Conservation (phyloP, 1,140 invertebrate species). For the Sinonovacula constricta region DNA sequence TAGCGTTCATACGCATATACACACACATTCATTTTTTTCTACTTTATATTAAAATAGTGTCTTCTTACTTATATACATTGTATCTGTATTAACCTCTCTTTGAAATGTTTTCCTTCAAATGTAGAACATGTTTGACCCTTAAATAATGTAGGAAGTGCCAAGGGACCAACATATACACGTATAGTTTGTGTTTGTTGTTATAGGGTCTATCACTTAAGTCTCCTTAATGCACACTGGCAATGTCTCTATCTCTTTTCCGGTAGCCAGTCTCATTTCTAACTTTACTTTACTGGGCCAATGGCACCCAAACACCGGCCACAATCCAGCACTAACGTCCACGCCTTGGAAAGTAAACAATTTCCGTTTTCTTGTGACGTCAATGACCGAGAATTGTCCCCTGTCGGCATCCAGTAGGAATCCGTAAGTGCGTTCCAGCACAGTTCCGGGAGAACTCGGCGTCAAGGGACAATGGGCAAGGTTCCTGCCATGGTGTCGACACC, state of each 20-base stretch:
- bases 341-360: constrained; percentile 52
- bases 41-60: too few species aligned
- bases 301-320: constrained; percentile 62
- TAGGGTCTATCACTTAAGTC: not conserved
- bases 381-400: constrained; percentile 37
- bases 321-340: constrained; percentile 36
- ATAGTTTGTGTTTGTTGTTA: too few species aligned
- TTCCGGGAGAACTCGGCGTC: constrained; percentile 37
- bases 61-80: too few species aligned
- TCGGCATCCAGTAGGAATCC: constrained; percentile 59
- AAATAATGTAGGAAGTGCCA: too few species aligned
- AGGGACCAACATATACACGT: too few species aligned
- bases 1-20: too few species aligned
- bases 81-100: too few species aligned
- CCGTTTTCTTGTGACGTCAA: constrained; percentile 45
- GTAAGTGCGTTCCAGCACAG: constrained; percentile 34
- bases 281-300: constrained; percentile 63
- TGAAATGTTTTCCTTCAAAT: too few species aligned
- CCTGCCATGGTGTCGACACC: constrained; percentile 57
- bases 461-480: constrained; percentile 50
- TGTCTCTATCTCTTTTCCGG: constrained; percentile 46
- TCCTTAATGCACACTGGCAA: constrained; percentile 23
- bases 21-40: too few species aligned
- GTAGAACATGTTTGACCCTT: too few species aligned
- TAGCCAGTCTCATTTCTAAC: constrained; percentile 53